Conservation (phyloP, 2,888 invertebrate species). For the Rutpela maculata region DNA sequence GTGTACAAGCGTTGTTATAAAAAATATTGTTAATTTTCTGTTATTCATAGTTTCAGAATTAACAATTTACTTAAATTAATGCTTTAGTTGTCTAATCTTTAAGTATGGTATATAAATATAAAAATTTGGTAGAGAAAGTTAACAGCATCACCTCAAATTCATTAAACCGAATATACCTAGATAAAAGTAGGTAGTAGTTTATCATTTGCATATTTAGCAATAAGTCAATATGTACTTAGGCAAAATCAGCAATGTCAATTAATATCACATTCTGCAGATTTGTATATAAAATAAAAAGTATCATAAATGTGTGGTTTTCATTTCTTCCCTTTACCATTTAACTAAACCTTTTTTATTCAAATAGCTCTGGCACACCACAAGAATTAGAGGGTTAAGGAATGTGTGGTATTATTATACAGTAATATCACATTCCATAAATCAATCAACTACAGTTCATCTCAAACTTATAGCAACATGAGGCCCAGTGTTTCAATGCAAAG, state of each 20-base stretch:
- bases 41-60: too few species aligned
- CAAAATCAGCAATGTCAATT: conserved; percentile 18
- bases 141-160: neutral
- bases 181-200: neutral
- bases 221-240: conserved; percentile 22
- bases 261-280: conserved; percentile 13
- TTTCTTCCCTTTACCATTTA: neutral
- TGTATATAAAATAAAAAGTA: conserved; percentile 17
- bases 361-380: too few species aligned
- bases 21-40: too few species aligned
- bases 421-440: too few species aligned
- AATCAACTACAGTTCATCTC: too few species aligned
- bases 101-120: neutral
- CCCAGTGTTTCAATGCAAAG: too few species aligned
- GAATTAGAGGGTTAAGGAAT: too few species aligned
- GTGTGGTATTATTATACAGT: too few species aligned
- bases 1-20: too few species aligned
- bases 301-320: neutral
- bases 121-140: neutral
- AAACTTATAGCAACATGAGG: too few species aligned
- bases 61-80: too few species aligned
- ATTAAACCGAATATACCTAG: neutral
- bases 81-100: too few species aligned
- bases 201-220: neutral
- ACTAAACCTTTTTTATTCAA: neutral